Conservation (phyloP, 2,888 invertebrate genomes). For the Unio pictorum region DNA sequence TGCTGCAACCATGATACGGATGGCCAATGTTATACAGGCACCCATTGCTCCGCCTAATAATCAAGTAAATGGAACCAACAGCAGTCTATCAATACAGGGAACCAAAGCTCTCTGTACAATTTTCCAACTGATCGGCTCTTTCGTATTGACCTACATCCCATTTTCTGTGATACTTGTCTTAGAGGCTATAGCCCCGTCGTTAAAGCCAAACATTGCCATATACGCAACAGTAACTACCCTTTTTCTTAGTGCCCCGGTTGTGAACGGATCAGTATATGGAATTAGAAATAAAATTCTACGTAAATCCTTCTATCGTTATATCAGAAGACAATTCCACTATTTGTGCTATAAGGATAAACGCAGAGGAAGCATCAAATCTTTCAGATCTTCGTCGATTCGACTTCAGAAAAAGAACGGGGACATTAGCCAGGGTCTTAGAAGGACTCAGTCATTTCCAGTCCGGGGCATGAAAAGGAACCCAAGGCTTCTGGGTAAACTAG, state of each 20-base stretch:
- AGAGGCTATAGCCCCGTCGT: slow-evolving; percentile 31
- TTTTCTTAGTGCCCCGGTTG: slow-evolving; percentile 58
- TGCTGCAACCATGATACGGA: slow-evolving; percentile 64
- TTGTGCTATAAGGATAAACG: slow-evolving; percentile 56
- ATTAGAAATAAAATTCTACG: slow-evolving; percentile 60
- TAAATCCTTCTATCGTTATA: slow-evolving; percentile 55
- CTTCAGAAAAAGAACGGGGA: slow-evolving; percentile 20
- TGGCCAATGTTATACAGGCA: slow-evolving; percentile 65
- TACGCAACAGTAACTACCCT: slow-evolving; percentile 54
- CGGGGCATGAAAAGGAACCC: slow-evolving; percentile 14
- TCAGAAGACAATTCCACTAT: slow-evolving; percentile 47
- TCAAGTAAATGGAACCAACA: no score
- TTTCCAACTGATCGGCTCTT: slow-evolving; percentile 60
- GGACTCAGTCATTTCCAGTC: slow-evolving; percentile 37
- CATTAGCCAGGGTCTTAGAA: slow-evolving; percentile 12
- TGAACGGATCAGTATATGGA: slow-evolving; percentile 61
- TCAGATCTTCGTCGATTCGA: slow-evolving; percentile 35
- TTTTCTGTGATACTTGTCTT: slow-evolving; percentile 51
- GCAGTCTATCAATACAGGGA: slow-evolving; percentile 46
- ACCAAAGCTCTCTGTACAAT: slow-evolving; percentile 65
- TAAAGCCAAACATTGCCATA: slow-evolving; percentile 34
- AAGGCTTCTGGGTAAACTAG: not conserved
- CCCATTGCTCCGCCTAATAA: slow-evolving; percentile 48
- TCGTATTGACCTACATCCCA: slow-evolving; percentile 59
- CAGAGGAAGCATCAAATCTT: slow-evolving; percentile 49